These are phyloP conservation scores for Serranus cabrilla DNA, from an alignment of 2,797 vertebrate species.

Conservation along the genomic window DNA sequence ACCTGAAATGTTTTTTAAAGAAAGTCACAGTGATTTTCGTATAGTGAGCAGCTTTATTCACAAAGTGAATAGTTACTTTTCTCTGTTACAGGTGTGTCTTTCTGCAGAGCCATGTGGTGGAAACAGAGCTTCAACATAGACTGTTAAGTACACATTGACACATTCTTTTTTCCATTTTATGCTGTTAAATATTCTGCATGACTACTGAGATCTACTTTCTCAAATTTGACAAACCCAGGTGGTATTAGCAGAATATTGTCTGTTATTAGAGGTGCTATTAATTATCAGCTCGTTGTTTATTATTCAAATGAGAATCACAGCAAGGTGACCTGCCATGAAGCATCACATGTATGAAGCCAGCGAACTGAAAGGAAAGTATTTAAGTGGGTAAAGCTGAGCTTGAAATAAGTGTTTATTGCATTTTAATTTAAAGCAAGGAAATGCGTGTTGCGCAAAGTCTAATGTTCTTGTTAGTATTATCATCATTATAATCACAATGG, in stretches of 20 bases:
- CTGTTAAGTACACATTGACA: constrained; percentile 54
- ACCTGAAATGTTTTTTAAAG: neutral
- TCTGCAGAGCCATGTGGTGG: constrained; percentile 32
- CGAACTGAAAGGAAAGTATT: constrained; percentile 27
- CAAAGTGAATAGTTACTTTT: constrained; percentile 3
- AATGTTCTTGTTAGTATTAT: constrained; percentile 35
- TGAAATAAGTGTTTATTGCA: constrained; percentile 33
- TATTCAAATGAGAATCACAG: constrained; percentile 22
- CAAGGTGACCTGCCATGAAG: constrained; percentile 35
- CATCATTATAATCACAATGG: constrained; percentile 60
- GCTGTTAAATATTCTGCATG: neutral
- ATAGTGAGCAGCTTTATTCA: neutral
- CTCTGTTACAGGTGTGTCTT: constrained; percentile 53
- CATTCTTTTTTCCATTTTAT: neutral
- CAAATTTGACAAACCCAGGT: constrained; percentile 19
- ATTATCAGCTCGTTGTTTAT: constrained; percentile 19
- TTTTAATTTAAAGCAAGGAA: constrained; percentile 46
- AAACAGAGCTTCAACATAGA: constrained; percentile 48
- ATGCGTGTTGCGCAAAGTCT: constrained; percentile 3
- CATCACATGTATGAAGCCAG: constrained; percentile 2
- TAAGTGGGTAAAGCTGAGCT: neutral
- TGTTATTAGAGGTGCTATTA: constrained; percentile 40
- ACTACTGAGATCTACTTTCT: constrained; percentile 4
- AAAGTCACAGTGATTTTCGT: neutral
- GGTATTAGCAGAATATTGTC: constrained; percentile 3